Conservation (phyloP, 2,888 invertebrate species). For the Melanotus villosus region DNA sequence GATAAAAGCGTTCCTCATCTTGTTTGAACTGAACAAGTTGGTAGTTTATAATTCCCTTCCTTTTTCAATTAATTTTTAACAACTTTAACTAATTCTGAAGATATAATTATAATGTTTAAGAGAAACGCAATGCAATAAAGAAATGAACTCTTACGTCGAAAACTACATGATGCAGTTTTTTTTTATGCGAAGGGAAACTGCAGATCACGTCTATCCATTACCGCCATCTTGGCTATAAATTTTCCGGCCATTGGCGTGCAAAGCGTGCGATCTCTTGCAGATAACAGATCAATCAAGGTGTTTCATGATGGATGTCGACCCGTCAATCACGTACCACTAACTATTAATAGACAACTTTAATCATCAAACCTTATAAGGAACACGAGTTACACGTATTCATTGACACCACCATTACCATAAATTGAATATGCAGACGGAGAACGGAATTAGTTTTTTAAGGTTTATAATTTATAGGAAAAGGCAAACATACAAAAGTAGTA, state of each 20-base stretch:
- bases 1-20: background rate
- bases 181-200: slow-evolving; percentile 3
- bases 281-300: slow-evolving; percentile 16
- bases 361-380: slow-evolving; percentile 5
- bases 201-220: slow-evolving; percentile 26
- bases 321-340: slow-evolving; percentile 15
- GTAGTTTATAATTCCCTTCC: background rate
- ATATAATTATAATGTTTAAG: slow-evolving; percentile 11
- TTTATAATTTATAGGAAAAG: too few relatives aligned
- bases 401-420: background rate
- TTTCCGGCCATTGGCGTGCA: slow-evolving; percentile 19
- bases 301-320: slow-evolving; percentile 5
- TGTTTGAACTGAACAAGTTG: background rate
- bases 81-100: background rate
- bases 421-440: background rate
- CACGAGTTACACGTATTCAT: background rate
- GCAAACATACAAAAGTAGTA: too few relatives aligned
- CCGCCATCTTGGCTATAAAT: slow-evolving; percentile 27
- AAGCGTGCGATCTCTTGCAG: slow-evolving; percentile 25
- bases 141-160: background rate
- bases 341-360: slow-evolving; percentile 23
- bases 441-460: too few relatives aligned
- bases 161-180: background rate
- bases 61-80: background rate
- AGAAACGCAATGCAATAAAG: background rate